Conservation (phyloP, 2,888 invertebrate genomes). For the Megastigmus dorsalis region DNA sequence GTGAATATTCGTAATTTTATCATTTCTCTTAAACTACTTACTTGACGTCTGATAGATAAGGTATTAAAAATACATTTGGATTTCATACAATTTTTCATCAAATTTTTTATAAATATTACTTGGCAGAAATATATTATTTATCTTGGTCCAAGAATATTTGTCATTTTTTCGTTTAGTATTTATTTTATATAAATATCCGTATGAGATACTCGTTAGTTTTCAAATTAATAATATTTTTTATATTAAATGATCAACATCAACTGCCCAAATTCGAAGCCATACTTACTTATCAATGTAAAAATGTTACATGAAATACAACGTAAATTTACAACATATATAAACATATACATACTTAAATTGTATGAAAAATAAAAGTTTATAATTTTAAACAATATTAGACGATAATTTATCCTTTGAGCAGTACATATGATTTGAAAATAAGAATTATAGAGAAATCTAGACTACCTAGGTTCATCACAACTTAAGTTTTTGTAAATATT, state of each 20-base stretch:
- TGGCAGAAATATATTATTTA: constrained; percentile 58
- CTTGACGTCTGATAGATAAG: constrained; percentile 42
- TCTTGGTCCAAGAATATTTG: constrained; percentile 59
- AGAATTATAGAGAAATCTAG: constrained; percentile 21
- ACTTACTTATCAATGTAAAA: constrained; percentile 18
- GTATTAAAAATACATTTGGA: constrained; percentile 69
- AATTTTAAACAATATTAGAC: constrained; percentile 9
- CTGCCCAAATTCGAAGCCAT: constrained; percentile 9
- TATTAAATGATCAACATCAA: constrained; percentile 6
- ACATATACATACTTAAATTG: constrained; percentile 37
- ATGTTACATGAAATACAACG: constrained; percentile 24
- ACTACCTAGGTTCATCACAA: constrained; percentile 4
- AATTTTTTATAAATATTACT: constrained; percentile 53
- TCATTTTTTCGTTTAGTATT: constrained; percentile 52
- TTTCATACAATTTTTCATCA: constrained; percentile 61
- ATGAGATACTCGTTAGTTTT: constrained; percentile 30
- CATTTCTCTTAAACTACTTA: constrained; percentile 4
- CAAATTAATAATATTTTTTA: constrained; percentile 15
- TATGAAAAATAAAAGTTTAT: constrained; percentile 43
- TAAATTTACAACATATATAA: constrained; percentile 43
- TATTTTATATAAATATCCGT: constrained; percentile 34
- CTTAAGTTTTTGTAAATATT: background rate
- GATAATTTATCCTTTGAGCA: constrained; percentile 35
- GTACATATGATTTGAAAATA: constrained; percentile 33
- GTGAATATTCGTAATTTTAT: constrained; percentile 23